A percentile compares a stretch with the other conserved stretches of the same genome.
Evolutionary conservation across 1,140 invertebrate genomes (phyloP).

Genomic region (Metaphire vulgaris): DNA sequence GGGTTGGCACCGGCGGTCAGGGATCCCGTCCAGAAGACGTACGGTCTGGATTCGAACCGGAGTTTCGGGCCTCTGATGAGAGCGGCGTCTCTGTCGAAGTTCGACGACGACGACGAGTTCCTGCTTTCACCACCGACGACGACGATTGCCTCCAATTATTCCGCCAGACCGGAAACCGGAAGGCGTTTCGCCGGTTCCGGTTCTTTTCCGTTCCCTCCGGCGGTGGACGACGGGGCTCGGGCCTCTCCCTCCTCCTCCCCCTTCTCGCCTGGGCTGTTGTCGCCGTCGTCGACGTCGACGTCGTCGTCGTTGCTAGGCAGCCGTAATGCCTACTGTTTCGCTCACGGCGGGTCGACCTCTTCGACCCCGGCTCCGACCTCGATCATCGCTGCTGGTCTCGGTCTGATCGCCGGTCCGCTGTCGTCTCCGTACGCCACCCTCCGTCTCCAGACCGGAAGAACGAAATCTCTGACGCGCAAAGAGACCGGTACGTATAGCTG

Average conservation of each 20-base stretch:
- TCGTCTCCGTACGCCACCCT: not conserved
- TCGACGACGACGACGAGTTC: not conserved
- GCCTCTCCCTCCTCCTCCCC: no score
- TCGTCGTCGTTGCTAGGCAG: not conserved
- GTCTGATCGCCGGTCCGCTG: not conserved
- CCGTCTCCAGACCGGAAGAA: not conserved
- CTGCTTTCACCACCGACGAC: not conserved
- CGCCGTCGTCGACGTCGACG: not conserved
- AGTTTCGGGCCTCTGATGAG: not conserved
- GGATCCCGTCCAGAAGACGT: not conserved
- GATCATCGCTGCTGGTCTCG: no score
- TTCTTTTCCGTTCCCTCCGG: not conserved
- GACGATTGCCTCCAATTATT: not conserved
- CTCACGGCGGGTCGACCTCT: not conserved
- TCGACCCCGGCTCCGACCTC: not conserved
- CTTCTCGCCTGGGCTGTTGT: no score
- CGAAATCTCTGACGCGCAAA: not conserved
- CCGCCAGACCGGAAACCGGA: not conserved
- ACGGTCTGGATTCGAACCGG: not conserved
- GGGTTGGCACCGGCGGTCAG: not conserved
- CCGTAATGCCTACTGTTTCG: not conserved
- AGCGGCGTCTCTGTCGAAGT: not conserved
- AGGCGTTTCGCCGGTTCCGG: not conserved
- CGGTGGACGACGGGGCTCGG: no score
- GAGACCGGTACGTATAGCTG: no score